phyloP scores from a whole-genome alignment of 2,888 invertebrate genomes.

The Odontothrips loti region DNA sequence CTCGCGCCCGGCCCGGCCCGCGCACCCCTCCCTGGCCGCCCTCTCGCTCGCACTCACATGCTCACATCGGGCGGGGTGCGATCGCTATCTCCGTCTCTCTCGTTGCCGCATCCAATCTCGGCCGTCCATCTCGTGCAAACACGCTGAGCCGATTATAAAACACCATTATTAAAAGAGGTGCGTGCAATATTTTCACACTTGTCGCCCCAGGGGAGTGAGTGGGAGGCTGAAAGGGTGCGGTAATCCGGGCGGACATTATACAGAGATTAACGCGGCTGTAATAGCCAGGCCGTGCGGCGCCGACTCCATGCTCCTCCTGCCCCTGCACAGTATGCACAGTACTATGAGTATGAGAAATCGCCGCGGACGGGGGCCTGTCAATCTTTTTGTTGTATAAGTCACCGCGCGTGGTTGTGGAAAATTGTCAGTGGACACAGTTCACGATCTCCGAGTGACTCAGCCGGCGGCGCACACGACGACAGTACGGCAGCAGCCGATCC shows the following conservation, averaged over 20 bases:
- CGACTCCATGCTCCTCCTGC: background rate
- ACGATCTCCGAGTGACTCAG: too few species aligned
- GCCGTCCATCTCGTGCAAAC: slow-evolving; percentile 4
- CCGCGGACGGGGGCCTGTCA: too few species aligned
- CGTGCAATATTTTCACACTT: slow-evolving; percentile 17
- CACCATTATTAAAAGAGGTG: slow-evolving; percentile 13
- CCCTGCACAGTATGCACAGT: too few species aligned
- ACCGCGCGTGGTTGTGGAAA: too few species aligned
- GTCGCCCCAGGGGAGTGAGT: background rate
- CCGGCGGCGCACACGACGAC: too few species aligned
- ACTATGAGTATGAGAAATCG: too few species aligned
- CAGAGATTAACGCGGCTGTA: slow-evolving; percentile 1
- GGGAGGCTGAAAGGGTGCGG: background rate
- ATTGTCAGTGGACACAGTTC: too few species aligned
- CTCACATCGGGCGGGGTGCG: background rate
- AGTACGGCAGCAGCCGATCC: too few species aligned
- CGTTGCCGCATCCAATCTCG: background rate
- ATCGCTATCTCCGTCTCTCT: background rate
- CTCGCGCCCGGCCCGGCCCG: background rate
- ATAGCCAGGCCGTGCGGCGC: background rate
- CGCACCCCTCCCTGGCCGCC: background rate
- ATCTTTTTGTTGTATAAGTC: too few species aligned
- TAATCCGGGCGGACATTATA: background rate
- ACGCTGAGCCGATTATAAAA: slow-evolving; percentile 19
- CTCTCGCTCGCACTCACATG: background rate